phyloP scores from a whole-genome alignment of 2,888 invertebrate genomes.

The Leucoma salicis region DNA sequence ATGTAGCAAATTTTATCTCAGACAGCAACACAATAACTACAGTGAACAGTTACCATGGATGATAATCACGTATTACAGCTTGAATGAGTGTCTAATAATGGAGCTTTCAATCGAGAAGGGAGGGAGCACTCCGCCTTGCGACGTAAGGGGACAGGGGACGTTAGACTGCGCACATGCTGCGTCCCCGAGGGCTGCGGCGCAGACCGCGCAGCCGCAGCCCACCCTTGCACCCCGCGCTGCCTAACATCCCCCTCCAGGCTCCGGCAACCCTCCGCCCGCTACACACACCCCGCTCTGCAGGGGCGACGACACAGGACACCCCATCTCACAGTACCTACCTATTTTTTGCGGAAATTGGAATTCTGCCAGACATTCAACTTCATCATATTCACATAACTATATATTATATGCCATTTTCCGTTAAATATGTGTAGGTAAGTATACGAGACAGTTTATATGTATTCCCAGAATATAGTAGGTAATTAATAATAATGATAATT shows the following conservation, averaged over 20 bases:
- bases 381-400: slow-evolving; percentile 30
- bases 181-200: slow-evolving; percentile 50
- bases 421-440: not conserved
- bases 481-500: slow-evolving; percentile 22
- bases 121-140: slow-evolving; percentile 38
- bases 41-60: slow-evolving; percentile 47
- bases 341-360: slow-evolving; percentile 75
- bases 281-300: slow-evolving; percentile 59
- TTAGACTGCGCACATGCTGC: slow-evolving; percentile 49
- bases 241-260: slow-evolving; percentile 32
- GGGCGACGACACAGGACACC: slow-evolving; percentile 54
- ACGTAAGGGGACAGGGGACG: slow-evolving; percentile 32
- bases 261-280: slow-evolving; percentile 35
- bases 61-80: slow-evolving; percentile 55
- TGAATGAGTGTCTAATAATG: slow-evolving; percentile 74
- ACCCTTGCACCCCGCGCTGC: slow-evolving; percentile 33
- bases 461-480: not conserved
- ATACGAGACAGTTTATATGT: slow-evolving; percentile 9
- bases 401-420: slow-evolving; percentile 6
- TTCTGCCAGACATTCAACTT: slow-evolving; percentile 51
- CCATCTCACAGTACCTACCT: slow-evolving; percentile 56
- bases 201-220: slow-evolving; percentile 58
- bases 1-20: slow-evolving; percentile 22
- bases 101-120: slow-evolving; percentile 46
- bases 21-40: slow-evolving; percentile 12